Conservation (phyloP, 2,113 vertebrate species). For the Poeciliopsis turrubarensis region DNA sequence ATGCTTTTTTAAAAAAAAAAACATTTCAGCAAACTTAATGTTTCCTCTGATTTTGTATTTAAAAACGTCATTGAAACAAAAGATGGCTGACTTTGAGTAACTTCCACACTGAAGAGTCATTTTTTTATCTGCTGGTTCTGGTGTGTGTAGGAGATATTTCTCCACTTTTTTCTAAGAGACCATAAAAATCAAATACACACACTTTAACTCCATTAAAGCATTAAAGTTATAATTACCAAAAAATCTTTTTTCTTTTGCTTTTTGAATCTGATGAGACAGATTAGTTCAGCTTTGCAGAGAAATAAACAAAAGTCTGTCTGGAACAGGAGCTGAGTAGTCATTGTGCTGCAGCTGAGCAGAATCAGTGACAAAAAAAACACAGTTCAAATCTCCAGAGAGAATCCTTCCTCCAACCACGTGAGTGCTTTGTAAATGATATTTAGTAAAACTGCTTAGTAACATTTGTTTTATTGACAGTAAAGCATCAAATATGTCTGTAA, state of each 20-base stretch:
- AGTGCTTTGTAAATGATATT: neutral
- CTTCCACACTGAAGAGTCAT: neutral
- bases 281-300: conserved; percentile 2
- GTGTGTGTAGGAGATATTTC: neutral
- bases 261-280: neutral
- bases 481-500: conserved; percentile 1
- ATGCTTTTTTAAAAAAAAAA: neutral
- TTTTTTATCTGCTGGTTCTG: too few species aligned
- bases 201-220: neutral
- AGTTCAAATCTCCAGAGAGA: neutral
- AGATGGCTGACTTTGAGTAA: neutral
- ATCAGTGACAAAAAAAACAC: neutral
- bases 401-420: neutral
- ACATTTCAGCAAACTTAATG: neutral
- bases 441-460: neutral
- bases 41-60: neutral
- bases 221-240: neutral
- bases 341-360: conserved; percentile 32
- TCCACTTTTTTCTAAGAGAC: neutral
- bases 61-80: neutral
- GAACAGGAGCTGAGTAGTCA: neutral
- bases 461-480: neutral
- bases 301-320: neutral
- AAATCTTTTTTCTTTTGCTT: neutral
- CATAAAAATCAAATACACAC: neutral